Percentiles rank a stretch among this genome's conserved stretches.
Conservation (phyloP, 1,140 invertebrate genomes). For the Zaprionus camerounensis region DNA sequence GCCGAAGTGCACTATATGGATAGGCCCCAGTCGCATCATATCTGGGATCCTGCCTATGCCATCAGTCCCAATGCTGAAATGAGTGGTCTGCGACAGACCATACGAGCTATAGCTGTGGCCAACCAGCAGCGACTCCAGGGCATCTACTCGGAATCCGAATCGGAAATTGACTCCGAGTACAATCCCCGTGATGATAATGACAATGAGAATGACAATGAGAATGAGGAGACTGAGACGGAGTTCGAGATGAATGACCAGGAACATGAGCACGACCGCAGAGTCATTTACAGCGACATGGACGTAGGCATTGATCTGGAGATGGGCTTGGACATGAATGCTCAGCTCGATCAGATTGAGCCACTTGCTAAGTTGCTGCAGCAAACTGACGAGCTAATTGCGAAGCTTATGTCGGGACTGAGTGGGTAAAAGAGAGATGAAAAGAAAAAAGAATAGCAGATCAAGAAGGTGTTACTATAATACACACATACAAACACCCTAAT, state of each 20-base stretch:
- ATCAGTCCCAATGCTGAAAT: background rate
- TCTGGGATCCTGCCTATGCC: background rate
- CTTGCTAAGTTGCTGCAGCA: slow-evolving; percentile 12
- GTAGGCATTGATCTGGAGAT: background rate
- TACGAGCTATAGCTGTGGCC: background rate
- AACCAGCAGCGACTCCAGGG: background rate
- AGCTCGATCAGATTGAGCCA: background rate
- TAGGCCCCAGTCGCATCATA: background rate
- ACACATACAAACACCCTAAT: no score
- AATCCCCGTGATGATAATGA: background rate
- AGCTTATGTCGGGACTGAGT: background rate
- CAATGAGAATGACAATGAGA: background rate
- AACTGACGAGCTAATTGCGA: slow-evolving; percentile 28
- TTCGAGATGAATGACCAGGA: background rate
- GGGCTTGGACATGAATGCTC: background rate
- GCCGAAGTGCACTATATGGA: background rate
- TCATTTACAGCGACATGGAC: background rate
- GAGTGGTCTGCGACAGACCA: background rate
- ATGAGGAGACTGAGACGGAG: background rate
- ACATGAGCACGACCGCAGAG: background rate
- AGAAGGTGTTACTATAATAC: background rate
- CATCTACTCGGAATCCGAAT: background rate
- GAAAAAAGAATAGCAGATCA: background rate
- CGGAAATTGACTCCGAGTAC: background rate
- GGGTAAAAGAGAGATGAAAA: background rate